phyloP scores from a whole-genome alignment of 2,888 invertebrate species.

The Chrysolina americana region DNA sequence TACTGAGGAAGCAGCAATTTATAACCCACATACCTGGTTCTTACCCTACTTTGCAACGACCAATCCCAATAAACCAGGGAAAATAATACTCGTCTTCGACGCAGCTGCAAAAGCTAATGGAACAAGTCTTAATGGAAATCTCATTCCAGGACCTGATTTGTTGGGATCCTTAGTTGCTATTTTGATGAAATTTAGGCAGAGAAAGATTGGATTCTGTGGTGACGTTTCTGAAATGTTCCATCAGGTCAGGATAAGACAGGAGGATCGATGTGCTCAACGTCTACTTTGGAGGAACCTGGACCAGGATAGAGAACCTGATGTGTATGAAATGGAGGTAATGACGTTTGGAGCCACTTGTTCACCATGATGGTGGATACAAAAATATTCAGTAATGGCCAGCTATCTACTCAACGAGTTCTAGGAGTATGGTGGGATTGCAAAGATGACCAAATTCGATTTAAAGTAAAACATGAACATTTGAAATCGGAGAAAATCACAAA shows the following conservation, averaged over 20 bases:
- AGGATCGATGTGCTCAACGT: conserved; percentile 11
- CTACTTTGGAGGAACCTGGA: conserved; percentile 13
- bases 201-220: conserved; percentile 3
- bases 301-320: not conserved
- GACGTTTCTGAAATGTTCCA: conserved; percentile 24
- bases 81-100: not conserved
- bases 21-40: not conserved
- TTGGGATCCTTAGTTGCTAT: conserved; percentile 1
- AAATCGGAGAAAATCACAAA: not conserved
- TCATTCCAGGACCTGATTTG: conserved; percentile 13
- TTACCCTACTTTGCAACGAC: not conserved
- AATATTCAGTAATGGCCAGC: not conserved
- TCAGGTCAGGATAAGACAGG: not conserved
- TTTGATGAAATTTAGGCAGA: not conserved
- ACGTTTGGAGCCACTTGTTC: not conserved
- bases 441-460: conserved; percentile 3
- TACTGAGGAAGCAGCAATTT: not conserved
- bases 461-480: not conserved
- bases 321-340: not conserved
- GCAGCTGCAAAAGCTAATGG: not conserved
- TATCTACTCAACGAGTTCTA: conserved; percentile 4
- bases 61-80: not conserved
- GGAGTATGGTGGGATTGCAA: conserved; percentile 18
- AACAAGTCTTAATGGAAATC: conserved; percentile 15
- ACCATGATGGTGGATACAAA: not conserved